Evolutionary conservation across 2,888 invertebrate species (phyloP), one percentile per base, ranked within the genome.

Genomic region (Plagodis dolabraria): DNA sequence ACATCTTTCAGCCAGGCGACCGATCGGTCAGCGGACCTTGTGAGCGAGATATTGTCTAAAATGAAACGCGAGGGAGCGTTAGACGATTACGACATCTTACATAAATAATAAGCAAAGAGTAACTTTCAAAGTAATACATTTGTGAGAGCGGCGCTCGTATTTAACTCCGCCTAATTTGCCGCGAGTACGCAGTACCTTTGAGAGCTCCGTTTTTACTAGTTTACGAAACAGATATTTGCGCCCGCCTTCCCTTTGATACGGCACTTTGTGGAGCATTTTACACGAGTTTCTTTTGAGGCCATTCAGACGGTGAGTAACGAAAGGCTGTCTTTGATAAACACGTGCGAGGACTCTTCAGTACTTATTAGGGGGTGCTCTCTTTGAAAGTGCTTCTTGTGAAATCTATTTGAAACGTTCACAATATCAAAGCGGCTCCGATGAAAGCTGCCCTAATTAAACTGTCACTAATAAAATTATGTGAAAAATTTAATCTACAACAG

Each of bases 241-340:
- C 91, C 91, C 90, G 91, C 91, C 89, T 88, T 85, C 83, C 90
- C 91, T 92, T 92, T 92, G 90, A 92, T 89, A 91, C 92, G 88
- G 89, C 90, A 92, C 92, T 92, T 92, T 92, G 92, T 90, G 89
- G 87, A 92, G 89, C 91, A 89, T 92, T 92, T 92, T 92, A 91
- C 92, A 90, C 92, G 92, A 92, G 92, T 90, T 92, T 92, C 92
- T 92, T 92, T 92, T 92, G 92, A 92, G 91, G 88, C 92, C 91
- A 92, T 92, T 92, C 92, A 92, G 87, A 92, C 92, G 91, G 89
- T 90, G 89, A 92, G 92, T 92, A 92, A 92, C 92, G 92, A 92
- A 92, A 92, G 92, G 92, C 92, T 92, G 92, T 92, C 92, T 92
- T 92, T 92, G 92, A 92, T 92, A 92, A 92, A 92, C 92, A 92